A percentile compares a stretch with the other conserved stretches of the same genome.
These are phyloP conservation scores for Brachyhypopomus occidentalis DNA, from an alignment of 2,113 vertebrate species.

Conservation along the genomic window DNA sequence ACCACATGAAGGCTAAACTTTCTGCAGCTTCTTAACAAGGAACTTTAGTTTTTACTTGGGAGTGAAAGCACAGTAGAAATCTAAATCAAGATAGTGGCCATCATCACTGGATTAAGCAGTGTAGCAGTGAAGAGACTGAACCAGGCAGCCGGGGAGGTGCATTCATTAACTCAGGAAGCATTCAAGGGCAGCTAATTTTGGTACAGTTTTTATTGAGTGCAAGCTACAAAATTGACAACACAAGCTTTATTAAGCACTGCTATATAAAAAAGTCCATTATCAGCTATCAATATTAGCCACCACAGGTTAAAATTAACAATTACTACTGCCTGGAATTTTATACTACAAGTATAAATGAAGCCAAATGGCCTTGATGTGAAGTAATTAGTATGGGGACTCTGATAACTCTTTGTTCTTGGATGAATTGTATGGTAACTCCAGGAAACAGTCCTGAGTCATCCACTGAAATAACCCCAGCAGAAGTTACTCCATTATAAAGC, in stretches of 20 bases:
- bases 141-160: constrained; percentile 2
- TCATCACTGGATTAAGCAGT: constrained; percentile 1
- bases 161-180: constrained; percentile 58
- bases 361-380: constrained; percentile 43
- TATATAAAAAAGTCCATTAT: constrained; percentile 70
- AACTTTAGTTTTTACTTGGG: neutral
- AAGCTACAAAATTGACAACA: constrained; percentile 52
- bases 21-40: neutral
- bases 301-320: constrained; percentile 58
- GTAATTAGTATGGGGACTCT: constrained; percentile 39
- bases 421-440: neutral
- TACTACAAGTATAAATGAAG: constrained; percentile 58
- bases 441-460: constrained; percentile 6
- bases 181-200: constrained; percentile 61
- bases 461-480: neutral
- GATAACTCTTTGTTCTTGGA: constrained; percentile 14
- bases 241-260: constrained; percentile 64
- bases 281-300: constrained; percentile 63
- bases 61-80: neutral
- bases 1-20: neutral
- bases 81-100: neutral
- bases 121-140: constrained; percentile 4
- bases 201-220: constrained; percentile 32
- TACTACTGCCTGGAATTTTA: constrained; percentile 48
- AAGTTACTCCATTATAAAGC: no score